Base-by-base conservation (phyloP, 2,797 vertebrate species). In the Tragelaphus oryx region DNA sequence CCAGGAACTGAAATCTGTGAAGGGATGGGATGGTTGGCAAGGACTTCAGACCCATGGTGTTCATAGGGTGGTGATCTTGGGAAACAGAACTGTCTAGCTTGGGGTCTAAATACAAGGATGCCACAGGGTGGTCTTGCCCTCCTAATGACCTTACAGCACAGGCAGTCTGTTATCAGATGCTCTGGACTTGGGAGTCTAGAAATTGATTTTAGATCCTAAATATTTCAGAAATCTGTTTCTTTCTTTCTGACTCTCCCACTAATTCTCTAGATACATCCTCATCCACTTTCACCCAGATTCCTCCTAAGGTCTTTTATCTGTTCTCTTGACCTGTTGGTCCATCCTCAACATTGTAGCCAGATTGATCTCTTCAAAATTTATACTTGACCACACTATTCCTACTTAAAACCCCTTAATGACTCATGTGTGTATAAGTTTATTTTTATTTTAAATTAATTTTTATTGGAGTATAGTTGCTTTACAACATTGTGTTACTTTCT, bases 401-500 rank as follows among this genome's bases (percentile, higher is more conserved):
- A 0, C 24, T 83, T 68, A 57, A 84, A 81, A 28, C 4, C 13
- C 16, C 16, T 91, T 18, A 0, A 18, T 30, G 50, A 59, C 8
- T 14, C 7, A 0, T 24, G 20, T 37, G 62, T 71, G 20, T 41
- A 20, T 37, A 37, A 0, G 0, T 71, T 71, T 71, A 41, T 71
- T 33, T 65, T 33, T 24, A 71, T 22, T 71, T 71, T 13, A 71
- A 71, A 71, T 41, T 24, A 71, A 71, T 41, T 71, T 41, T 41
- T 71, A 24, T 41, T 41, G 33, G 20, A 1, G 5, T 24, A 71
- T 41, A 12, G 33, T 7, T 71, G 33, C 20, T 41, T 71, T 41
- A 71, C 65, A 41, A 41, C 4, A 41, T 41, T 6, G 20, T 13
- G 11, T 41, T 71, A 37, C 33, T 71, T 71, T 71, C 33, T 71